phyloP scores from a whole-genome alignment of 2,888 invertebrate species.

The Temnothorax ravouxi region DNA sequence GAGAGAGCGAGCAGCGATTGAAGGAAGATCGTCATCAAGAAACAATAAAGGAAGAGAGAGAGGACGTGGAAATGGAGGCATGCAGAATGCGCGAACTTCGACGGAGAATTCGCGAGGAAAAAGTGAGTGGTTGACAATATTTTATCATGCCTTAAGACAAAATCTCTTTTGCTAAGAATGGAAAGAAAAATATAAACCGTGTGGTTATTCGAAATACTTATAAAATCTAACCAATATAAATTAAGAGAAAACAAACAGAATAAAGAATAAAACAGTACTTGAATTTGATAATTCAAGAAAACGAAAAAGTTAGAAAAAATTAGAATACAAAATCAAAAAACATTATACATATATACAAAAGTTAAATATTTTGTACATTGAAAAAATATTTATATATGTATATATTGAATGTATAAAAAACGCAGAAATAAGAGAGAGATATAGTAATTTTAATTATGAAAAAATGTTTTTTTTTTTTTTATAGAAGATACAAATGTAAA shows the following conservation, averaged over 20 bases:
- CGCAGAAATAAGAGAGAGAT: not conserved
- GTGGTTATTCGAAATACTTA: not conserved
- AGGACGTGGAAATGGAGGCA: conserved; percentile 74
- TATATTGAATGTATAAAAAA: not conserved
- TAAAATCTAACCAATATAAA: not conserved
- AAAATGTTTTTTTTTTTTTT: not conserved
- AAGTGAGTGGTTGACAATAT: conserved; percentile 70
- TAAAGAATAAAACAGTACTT: not conserved
- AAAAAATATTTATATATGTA: not conserved
- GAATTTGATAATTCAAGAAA: not conserved
- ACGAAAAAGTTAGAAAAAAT: not conserved
- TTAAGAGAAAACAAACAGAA: not conserved
- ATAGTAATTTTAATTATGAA: conserved; percentile 22
- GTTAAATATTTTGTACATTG: not conserved
- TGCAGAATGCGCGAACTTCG: conserved; percentile 86
- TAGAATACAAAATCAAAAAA: not conserved
- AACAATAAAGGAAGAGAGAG: conserved; percentile 66
- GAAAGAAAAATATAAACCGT: not conserved
- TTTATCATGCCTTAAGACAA: not conserved
- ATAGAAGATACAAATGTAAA: not conserved
- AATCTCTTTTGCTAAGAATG: not conserved
- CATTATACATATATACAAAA: not conserved
- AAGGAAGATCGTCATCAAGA: conserved; percentile 86
- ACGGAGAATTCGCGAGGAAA: conserved; percentile 87
- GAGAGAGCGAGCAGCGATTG: conserved; percentile 86